Evolutionary conservation across 2,797 vertebrate species (phyloP), one percentile per base, ranked within the genome.

Genomic region (Mormyrops attenuatus): DNA sequence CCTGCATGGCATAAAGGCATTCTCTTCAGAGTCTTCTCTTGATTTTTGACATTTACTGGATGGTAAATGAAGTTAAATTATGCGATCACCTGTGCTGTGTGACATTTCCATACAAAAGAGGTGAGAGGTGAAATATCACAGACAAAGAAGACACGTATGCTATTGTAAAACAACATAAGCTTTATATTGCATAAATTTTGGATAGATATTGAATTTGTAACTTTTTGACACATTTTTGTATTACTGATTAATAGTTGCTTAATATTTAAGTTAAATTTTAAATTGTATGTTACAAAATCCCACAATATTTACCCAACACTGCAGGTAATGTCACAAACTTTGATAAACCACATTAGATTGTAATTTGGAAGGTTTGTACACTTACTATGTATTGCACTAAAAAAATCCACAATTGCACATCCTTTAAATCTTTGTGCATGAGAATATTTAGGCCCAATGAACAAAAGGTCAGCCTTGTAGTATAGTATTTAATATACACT

Each of bases 21-120:
- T 53, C 85, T 87, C 5, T 57, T 85, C 17, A 7, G 20, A 49
- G 11, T 5, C 30, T 26, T 52, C 20, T 52, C 49, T 47, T 52
- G 49, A 49, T 17, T 85, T 26, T 49, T 50, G 17, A 49, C 38
- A 44, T 84, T 84, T 84, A 9, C 73, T 80, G 73, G 13, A 80
- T 80, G 73, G 73, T 47, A 80, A 47, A 80, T 80, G 38, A 80
- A 80, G 15, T 80, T 80, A 44, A 80, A 80, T 44, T 80, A 80
- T 80, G 38, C 15, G 44, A 80, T 44, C 15, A 44, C 73, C 17
- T 44, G 73, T 80, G 6, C 34, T 41, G 73, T 80, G 17, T 80
- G 41, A 80, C 41, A 80, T 80, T 20, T 80, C 38, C 73, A 8
- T 44, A 80, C 0, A 9, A 38, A 44, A n/a, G 38, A 80, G 38